Conservation (phyloP, 2,888 invertebrate species). For the Chirona hameri region DNA sequence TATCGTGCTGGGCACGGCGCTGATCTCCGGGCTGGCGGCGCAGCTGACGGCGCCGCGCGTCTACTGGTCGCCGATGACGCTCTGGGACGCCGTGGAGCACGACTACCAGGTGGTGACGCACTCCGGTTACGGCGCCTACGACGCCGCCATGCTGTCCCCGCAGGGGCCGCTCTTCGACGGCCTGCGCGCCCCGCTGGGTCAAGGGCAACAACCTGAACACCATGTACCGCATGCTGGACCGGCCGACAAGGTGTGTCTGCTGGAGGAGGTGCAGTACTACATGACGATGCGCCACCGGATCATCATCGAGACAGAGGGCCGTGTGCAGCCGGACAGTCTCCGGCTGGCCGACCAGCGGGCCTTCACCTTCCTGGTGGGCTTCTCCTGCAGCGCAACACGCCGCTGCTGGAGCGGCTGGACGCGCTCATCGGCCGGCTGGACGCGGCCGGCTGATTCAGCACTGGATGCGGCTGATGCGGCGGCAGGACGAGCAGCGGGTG, state of each 20-base stretch:
- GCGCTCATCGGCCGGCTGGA: neutral
- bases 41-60: neutral
- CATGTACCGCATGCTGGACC: slow-evolving; percentile 1
- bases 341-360: neutral
- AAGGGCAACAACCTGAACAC: neutral
- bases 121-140: neutral
- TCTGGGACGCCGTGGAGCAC: neutral
- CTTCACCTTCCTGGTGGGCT: slow-evolving; percentile 5
- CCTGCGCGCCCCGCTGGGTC: neutral
- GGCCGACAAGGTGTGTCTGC: neutral
- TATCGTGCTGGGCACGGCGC: slow-evolving; percentile 8
- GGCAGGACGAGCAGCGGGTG: neutral
- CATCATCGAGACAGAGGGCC: neutral
- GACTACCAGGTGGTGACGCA: slow-evolving; percentile 9
- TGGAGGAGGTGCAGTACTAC: slow-evolving; percentile 8
- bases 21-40: neutral
- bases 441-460: slow-evolving; percentile 2
- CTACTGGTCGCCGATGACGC: slow-evolving; percentile 2
- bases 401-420: neutral
- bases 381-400: neutral
- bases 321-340: neutral
- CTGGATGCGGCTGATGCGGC: neutral
- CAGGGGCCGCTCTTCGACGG: neutral
- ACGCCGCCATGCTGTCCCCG: neutral
- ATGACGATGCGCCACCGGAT: neutral